Conservation (phyloP, 2,113 vertebrate species). For the Sterrhoptilus dennistouni region DNA sequence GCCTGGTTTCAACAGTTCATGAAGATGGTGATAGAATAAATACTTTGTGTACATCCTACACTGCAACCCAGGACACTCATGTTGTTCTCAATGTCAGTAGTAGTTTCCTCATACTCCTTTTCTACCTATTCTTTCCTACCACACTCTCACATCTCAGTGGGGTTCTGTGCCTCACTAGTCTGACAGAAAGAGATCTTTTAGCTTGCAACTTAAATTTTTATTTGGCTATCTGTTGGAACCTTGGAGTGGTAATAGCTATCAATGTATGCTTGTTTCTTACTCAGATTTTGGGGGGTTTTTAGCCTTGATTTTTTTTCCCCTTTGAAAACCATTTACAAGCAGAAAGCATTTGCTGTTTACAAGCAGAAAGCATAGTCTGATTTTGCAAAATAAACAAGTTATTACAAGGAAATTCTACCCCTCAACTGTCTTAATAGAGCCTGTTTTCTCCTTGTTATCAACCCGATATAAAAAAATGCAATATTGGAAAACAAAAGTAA, state of each 20-base stretch:
- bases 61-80: too few species aligned
- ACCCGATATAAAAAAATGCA: neutral
- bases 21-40: too few species aligned
- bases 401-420: neutral
- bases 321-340: neutral
- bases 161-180: neutral
- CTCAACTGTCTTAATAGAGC: neutral
- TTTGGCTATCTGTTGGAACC: neutral
- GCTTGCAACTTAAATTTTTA: neutral
- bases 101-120: neutral
- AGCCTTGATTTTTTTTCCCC: neutral
- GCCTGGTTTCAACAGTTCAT: too few species aligned
- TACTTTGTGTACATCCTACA: too few species aligned
- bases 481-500: neutral
- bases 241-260: neutral
- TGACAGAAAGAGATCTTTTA: neutral
- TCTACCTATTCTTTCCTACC: neutral
- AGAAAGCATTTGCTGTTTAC: neutral
- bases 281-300: neutral
- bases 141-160: neutral
- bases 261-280: accelerated
- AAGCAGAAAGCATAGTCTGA: neutral
- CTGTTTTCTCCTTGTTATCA: neutral
- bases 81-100: accelerated
- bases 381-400: neutral